A percentile compares a stretch with the other conserved stretches of the same genome.
Conservation (phyloP, 2,113 vertebrate species). For the Ophiodon elongatus region DNA sequence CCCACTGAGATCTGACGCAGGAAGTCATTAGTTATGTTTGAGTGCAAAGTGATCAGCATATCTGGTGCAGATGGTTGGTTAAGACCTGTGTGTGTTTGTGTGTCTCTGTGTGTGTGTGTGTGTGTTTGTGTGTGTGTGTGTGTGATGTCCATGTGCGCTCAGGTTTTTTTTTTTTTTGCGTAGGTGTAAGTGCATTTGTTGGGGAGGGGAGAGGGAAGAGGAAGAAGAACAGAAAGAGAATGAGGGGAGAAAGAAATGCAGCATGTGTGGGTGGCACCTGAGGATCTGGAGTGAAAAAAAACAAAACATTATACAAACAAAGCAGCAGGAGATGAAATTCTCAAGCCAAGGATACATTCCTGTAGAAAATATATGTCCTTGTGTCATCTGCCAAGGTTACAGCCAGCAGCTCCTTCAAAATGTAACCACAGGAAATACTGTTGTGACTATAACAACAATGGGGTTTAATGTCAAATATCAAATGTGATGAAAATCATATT, state of each 20-base stretch:
- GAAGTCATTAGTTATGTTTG: constrained; percentile 72
- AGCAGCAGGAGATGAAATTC: constrained; percentile 77
- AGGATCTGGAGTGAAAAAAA: constrained; percentile 73
- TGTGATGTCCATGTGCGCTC: constrained; percentile 1
- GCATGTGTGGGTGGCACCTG: constrained; percentile 79
- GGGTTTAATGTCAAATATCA: constrained; percentile 9
- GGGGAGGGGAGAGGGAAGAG: constrained; percentile 48
- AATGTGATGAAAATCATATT: neutral
- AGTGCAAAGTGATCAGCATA: constrained; percentile 67
- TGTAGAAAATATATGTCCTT: constrained; percentile 67
- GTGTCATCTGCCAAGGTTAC: constrained; percentile 54
- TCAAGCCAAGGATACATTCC: constrained; percentile 77
- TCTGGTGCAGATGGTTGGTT: constrained; percentile 57
- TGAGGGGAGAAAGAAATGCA: constrained; percentile 61
- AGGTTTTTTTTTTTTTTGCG: constrained; percentile 45
- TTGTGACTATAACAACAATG: constrained; percentile 1
- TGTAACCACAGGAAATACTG: constrained; percentile 17
- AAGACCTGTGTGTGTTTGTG: constrained; percentile 41
- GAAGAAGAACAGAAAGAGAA: constrained; percentile 51
- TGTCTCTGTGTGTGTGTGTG: constrained; percentile 19
- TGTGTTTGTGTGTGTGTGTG: neutral
- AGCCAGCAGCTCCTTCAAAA: constrained; percentile 25
- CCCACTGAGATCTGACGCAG: constrained; percentile 63
- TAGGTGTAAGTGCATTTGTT: constrained; percentile 71
- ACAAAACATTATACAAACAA: constrained; percentile 76